phyloP scores from a whole-genome alignment of 2,113 vertebrate species.

The Ammodytes dubius region DNA sequence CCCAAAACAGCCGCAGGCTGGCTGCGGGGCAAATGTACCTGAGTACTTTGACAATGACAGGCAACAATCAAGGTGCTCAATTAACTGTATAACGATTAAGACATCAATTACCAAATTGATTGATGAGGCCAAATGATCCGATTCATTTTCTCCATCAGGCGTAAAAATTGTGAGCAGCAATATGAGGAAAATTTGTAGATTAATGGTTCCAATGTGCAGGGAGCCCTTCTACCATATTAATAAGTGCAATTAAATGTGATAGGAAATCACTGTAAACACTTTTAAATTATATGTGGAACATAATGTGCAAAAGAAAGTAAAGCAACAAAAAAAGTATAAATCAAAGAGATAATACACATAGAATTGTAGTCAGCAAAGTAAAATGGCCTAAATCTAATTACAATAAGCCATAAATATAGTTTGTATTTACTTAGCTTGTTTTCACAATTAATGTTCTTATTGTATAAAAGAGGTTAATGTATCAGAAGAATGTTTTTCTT shows the following conservation, averaged over 20 bases:
- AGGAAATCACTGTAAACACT: conserved; percentile 22
- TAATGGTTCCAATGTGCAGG: conserved; percentile 85
- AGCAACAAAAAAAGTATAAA: not conserved
- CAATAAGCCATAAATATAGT: not conserved
- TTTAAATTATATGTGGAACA: conserved; percentile 2
- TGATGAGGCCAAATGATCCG: conserved; percentile 94
- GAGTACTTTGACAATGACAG: conserved; percentile 83
- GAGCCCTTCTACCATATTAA: conserved; percentile 63
- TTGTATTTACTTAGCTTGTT: conserved; percentile 7
- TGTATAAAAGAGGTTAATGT: conserved; percentile 61
- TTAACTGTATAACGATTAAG: conserved; percentile 97
- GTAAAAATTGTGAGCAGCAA: conserved; percentile 88
- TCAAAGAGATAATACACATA: conserved; percentile 10
- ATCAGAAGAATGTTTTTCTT: conserved; percentile 72
- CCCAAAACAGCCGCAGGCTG: conserved; percentile 45
- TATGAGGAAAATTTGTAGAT: conserved; percentile 87
- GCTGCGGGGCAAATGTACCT: conserved; percentile 73
- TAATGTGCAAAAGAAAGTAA: not conserved
- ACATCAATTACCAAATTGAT: conserved; percentile 95
- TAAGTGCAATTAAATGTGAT: conserved; percentile 49
- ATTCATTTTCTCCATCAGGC: conserved; percentile 92
- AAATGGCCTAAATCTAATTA: not conserved
- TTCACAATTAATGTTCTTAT: conserved; percentile 26
- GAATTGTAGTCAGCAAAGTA: not conserved
- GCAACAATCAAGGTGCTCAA: conserved; percentile 91